Percentiles rank a stretch among this genome's conserved stretches.
These are phyloP conservation scores for Mobula birostris DNA, from an alignment of 2,113 vertebrate genomes.

Conservation along the genomic window DNA sequence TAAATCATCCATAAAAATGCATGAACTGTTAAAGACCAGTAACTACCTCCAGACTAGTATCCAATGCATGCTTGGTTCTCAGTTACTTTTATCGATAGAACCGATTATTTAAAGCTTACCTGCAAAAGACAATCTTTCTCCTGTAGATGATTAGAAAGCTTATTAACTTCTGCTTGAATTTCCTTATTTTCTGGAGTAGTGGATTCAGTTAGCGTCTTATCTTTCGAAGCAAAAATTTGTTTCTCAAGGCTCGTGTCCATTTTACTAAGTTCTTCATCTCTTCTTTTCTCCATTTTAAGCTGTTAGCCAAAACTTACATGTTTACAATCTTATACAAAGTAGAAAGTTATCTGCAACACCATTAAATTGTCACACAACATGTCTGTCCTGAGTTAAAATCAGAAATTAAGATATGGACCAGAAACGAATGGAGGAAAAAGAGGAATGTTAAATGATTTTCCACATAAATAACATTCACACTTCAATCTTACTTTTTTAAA, in stretches of 20 bases:
- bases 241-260: background rate
- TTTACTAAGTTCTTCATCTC: background rate
- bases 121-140: constrained; percentile 5
- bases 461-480: no score
- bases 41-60: no score
- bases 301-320: background rate
- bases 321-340: background rate
- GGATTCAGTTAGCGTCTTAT: background rate
- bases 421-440: no score
- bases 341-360: no score
- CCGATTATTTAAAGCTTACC: background rate
- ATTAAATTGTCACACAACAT: no score
- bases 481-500: no score
- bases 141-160: background rate
- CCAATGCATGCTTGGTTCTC: no score
- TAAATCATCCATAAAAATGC: background rate
- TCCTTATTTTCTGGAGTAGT: background rate
- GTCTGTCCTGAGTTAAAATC: no score
- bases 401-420: no score
- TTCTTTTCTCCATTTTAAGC: background rate
- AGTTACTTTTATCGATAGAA: background rate
- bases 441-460: no score
- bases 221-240: background rate
- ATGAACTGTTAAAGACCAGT: background rate
- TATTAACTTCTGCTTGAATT: constrained; percentile 15